Conservation (phyloP, 2,888 invertebrate species). For the Rhagonycha lutea region DNA sequence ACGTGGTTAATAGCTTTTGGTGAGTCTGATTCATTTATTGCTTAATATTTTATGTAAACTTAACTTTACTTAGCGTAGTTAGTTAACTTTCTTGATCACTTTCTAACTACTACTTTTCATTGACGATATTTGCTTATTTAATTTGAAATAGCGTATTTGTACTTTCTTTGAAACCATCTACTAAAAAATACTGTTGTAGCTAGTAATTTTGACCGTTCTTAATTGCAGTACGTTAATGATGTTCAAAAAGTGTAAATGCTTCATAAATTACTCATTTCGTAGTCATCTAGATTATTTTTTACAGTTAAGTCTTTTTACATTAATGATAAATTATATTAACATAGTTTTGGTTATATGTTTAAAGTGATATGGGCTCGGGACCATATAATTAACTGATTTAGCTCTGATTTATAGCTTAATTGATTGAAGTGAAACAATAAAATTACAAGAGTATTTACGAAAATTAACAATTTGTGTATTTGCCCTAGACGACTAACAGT, state of each 20-base stretch:
- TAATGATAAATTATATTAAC: not conserved
- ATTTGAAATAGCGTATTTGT: not conserved
- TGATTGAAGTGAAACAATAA: not conserved
- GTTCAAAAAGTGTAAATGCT: not conserved
- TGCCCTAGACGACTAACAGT: not conserved
- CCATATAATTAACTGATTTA: not conserved
- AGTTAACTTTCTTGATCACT: not conserved
- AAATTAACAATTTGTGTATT: not conserved
- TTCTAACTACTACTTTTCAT: not conserved
- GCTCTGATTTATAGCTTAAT: not conserved
- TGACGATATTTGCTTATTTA: not conserved
- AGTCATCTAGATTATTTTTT: not conserved
- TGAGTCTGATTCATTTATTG: not conserved
- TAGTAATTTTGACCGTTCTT: not conserved
- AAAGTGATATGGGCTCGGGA: not conserved
- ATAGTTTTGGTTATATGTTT: not conserved
- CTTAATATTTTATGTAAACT: not conserved
- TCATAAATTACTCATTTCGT: not conserved
- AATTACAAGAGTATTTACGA: not conserved
- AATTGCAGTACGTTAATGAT: not conserved
- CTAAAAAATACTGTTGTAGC: not conserved
- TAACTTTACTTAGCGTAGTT: not conserved
- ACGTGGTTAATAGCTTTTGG: not conserved
- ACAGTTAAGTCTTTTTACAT: not conserved
- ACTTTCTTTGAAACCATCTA: not conserved